Evolutionary conservation across 2,888 invertebrate species (phyloP).

Genomic region (Stenolophus ochropezus): DNA sequence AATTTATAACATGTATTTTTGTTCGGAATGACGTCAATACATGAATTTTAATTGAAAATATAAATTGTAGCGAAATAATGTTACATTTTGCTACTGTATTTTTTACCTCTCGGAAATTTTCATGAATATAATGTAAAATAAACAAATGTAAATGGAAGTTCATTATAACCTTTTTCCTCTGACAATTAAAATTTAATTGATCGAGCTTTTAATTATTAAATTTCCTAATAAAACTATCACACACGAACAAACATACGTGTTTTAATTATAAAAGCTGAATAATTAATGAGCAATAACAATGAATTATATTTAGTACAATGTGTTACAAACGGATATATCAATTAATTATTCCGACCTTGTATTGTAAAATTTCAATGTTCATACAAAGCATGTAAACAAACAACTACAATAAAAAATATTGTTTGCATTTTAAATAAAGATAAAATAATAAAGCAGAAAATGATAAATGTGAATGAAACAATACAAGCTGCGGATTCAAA

Average conservation of each 20-base stretch:
- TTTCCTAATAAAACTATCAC: not conserved
- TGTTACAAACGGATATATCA: not conserved
- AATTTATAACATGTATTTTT: too few species aligned
- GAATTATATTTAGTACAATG: constrained; percentile 14
- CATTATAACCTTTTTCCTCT: not conserved
- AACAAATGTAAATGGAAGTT: not conserved
- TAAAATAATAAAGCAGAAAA: not conserved
- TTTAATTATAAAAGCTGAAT: not conserved
- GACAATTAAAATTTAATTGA: constrained; percentile 16
- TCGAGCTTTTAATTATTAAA: constrained; percentile 4
- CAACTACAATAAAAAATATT: not conserved
- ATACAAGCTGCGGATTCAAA: not conserved
- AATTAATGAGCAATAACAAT: not conserved
- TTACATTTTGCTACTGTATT: too few species aligned
- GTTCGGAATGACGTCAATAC: too few species aligned
- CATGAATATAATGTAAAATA: not conserved
- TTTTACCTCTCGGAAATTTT: too few species aligned
- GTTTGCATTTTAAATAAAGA: not conserved
- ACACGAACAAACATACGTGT: not conserved
- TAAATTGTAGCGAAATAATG: too few species aligned
- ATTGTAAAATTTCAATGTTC: not conserved
- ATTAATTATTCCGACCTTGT: not conserved
- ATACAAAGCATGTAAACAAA: not conserved
- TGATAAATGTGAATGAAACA: not conserved
- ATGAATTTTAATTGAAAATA: not conserved